These are phyloP conservation scores for Orthosia cruda DNA, from an alignment of 2,888 invertebrate genomes.

Conservation along the genomic window DNA sequence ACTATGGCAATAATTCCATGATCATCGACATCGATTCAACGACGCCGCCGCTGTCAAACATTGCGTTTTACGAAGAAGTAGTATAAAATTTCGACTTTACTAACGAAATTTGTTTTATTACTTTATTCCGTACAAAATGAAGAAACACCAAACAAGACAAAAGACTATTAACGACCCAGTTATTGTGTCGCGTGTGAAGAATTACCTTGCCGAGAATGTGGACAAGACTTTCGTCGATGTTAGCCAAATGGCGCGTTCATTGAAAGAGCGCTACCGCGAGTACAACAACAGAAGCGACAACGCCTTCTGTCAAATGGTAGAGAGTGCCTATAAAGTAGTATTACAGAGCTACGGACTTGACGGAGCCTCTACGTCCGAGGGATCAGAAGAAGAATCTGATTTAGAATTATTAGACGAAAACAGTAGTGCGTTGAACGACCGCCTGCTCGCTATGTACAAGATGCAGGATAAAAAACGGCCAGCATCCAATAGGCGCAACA, in stretches of 20 bases:
- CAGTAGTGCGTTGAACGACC: constrained; percentile 94
- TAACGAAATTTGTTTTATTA: constrained; percentile 43
- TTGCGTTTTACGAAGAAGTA: constrained; percentile 77
- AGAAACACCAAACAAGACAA: constrained; percentile 89
- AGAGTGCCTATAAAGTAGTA: constrained; percentile 94
- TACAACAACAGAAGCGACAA: constrained; percentile 95
- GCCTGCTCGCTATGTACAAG: constrained; percentile 89
- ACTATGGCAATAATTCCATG: constrained; percentile 74
- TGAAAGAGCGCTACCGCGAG: constrained; percentile 94
- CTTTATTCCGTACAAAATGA: constrained; percentile 80
- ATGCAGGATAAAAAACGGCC: constrained; percentile 90
- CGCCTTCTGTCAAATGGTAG: constrained; percentile 95
- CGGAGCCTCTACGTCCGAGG: constrained; percentile 92
- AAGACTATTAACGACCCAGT: constrained; percentile 90
- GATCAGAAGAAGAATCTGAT: constrained; percentile 92
- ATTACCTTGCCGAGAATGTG: constrained; percentile 96
- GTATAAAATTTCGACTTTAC: constrained; percentile 59
- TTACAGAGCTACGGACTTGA: constrained; percentile 93
- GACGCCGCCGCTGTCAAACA: constrained; percentile 85
- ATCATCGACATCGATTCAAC: constrained; percentile 81
- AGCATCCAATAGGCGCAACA: constrained; percentile 81
- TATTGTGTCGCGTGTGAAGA: constrained; percentile 92
- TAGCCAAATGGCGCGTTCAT: constrained; percentile 95
- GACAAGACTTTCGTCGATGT: constrained; percentile 96
- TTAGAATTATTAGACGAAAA: constrained; percentile 95